Evolutionary conservation across 2,797 vertebrate genomes (phyloP), one percentile per base, ranked within the genome.

Genomic region (Numenius phaeopus): DNA sequence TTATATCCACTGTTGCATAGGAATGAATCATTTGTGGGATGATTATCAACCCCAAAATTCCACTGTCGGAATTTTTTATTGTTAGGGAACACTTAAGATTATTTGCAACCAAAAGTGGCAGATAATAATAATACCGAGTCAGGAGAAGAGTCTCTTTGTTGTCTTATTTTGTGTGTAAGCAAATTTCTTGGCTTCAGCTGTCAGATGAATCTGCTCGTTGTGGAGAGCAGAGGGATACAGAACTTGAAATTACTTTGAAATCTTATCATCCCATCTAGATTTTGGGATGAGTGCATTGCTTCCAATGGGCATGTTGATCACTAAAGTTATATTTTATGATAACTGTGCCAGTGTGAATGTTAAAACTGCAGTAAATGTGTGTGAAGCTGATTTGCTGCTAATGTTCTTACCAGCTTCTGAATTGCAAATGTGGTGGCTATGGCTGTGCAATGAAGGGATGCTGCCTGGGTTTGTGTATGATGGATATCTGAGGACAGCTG

Each of bases 241-340:
- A 64, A 50, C n/a, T 75, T 91, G 52, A 79, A 93, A 90, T 66
- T 32, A 50, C 57, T 78, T 61, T 58, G 46, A 77, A 77, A 47
- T 62, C 42, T 89, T 24, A 22, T 66, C 29, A 61, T 49, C 34
- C 29, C 3, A 3, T 29, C 52, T 50, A 37, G 37, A 72, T 83
- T 70, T 87, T 70, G 70, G 58, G 40, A 34, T 47, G 32, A 64
- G 11, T 14, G 39, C 37, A 32, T 69, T 73, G 34, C 70, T 89
- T 73, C 46, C 57, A 73, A 21, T 0, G 0, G 52, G 37, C 14
- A 2, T 10, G 9, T 64, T 69, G 37, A 22, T 78, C 52, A 82
- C 34, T 24, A 4, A 70, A 37, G 32, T 16, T 90, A 22, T 66
- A 40, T 79, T 86, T 83, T 86, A 22, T 54, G 62, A 18, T 47